Conservation (phyloP, 2,888 invertebrate species). For the Andricus curvator region DNA sequence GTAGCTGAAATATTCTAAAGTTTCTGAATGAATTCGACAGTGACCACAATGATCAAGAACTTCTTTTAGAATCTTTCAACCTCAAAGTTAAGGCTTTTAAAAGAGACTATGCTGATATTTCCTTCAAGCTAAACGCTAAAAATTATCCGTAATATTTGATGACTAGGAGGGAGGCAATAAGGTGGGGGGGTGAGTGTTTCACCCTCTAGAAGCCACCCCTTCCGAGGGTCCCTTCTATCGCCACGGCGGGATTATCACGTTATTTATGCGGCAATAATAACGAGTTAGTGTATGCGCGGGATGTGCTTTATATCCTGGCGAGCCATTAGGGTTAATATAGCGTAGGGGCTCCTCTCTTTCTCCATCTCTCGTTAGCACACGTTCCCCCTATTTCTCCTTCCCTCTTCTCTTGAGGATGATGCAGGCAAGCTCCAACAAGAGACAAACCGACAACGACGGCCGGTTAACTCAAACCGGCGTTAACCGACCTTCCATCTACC, state of each 20-base stretch:
- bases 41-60: too few relatives aligned
- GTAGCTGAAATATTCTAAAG: too few relatives aligned
- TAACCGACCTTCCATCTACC: slow-evolving; percentile 44
- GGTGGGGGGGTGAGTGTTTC: slow-evolving; percentile 30
- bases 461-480: slow-evolving; percentile 27
- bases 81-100: too few relatives aligned
- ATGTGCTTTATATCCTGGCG: slow-evolving; percentile 77
- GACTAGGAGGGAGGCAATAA: slow-evolving; percentile 12
- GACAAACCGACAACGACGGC: slow-evolving; percentile 11
- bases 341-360: slow-evolving; percentile 58
- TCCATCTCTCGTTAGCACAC: slow-evolving; percentile 46
- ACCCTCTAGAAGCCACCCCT: slow-evolving; percentile 51
- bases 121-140: background rate
- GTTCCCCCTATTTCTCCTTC: slow-evolving; percentile 46
- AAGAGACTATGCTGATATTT: background rate
- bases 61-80: background rate
- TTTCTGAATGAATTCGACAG: too few relatives aligned
- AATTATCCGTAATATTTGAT: slow-evolving; percentile 17
- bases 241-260: slow-evolving; percentile 76
- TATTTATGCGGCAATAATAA: slow-evolving; percentile 78
- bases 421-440: slow-evolving; percentile 27
- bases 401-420: slow-evolving; percentile 34
- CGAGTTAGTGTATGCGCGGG: slow-evolving; percentile 77
- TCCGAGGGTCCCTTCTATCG: slow-evolving; percentile 59
- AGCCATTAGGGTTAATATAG: slow-evolving; percentile 78